Evolutionary conservation across 92 coral and sea anemone species (phyloP).

Genomic region (Metridium senile): DNA sequence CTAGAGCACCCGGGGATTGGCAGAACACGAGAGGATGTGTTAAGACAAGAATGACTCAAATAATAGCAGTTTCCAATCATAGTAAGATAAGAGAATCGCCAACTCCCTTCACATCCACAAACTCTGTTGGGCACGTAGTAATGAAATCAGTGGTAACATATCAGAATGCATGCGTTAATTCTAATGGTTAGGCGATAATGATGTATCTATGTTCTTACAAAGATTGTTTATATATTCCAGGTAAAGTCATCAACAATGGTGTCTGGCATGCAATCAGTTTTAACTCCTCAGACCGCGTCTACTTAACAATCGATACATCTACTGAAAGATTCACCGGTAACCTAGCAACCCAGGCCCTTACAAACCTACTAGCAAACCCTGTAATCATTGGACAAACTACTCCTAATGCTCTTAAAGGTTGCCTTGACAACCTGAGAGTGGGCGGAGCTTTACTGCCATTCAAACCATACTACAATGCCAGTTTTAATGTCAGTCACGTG

Average conservation of each 20-base stretch:
- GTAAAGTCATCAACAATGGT: constrained; percentile 69
- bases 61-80: too few species aligned
- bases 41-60: too few species aligned
- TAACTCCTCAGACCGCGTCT: constrained; percentile 39
- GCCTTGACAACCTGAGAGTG: constrained; percentile 75
- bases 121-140: too few species aligned
- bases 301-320: constrained; percentile 45
- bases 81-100: too few species aligned
- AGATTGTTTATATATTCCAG: constrained; percentile 20
- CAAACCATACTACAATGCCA: constrained; percentile 69
- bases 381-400: constrained; percentile 47
- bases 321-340: constrained; percentile 5
- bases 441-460: constrained; percentile 88
- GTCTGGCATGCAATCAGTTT: constrained; percentile 74
- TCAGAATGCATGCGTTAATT: too few species aligned
- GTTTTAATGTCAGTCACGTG: constrained; percentile 65
- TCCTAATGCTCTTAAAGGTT: constrained; percentile 63
- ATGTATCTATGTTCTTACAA: neutral
- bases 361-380: constrained; percentile 36
- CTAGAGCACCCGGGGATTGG: too few species aligned
- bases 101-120: too few species aligned
- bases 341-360: constrained; percentile 38
- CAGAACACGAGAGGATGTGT: too few species aligned
- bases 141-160: too few species aligned
- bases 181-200: too few species aligned